phyloP scores from a whole-genome alignment of 2,797 vertebrate species.

The Falco columbarius region DNA sequence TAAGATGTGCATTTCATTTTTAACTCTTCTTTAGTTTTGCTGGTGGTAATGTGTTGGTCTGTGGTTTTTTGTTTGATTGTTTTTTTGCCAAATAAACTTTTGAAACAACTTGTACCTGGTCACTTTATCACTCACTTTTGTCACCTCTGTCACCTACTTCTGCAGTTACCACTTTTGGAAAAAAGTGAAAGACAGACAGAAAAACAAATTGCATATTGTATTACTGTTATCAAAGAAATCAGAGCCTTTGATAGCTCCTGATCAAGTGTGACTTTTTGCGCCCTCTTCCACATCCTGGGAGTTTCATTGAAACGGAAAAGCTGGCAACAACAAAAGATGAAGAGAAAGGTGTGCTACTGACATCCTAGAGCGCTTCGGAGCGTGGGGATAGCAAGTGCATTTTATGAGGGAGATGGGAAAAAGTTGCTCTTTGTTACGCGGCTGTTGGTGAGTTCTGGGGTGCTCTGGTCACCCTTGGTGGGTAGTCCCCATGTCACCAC shows the following conservation, averaged over 20 bases:
- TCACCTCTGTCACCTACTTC: neutral
- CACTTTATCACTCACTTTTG: neutral
- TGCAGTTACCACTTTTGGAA: neutral
- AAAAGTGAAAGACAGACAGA: neutral
- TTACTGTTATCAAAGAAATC: neutral
- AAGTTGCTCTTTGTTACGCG: neutral
- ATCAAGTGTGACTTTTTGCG: neutral
- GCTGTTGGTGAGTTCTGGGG: neutral
- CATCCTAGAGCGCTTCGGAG: neutral
- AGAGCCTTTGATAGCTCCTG: neutral
- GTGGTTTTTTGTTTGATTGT: neutral
- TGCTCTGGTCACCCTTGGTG: neutral
- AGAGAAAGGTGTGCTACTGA: neutral
- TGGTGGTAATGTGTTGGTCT: neutral
- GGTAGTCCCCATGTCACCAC: neutral
- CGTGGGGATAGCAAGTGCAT: neutral
- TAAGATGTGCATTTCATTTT: conserved; percentile 30
- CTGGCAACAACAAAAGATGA: neutral
- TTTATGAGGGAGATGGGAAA: neutral
- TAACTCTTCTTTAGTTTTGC: conserved; percentile 54
- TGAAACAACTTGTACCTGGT: neutral
- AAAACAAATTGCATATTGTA: neutral
- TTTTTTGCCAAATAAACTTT: neutral
- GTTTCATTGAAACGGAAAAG: neutral
- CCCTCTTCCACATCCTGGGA: neutral